Evolutionary conservation across 2,888 invertebrate genomes (phyloP), one percentile per base, ranked within the genome.

Genomic region (Lochmaea crataegi): DNA sequence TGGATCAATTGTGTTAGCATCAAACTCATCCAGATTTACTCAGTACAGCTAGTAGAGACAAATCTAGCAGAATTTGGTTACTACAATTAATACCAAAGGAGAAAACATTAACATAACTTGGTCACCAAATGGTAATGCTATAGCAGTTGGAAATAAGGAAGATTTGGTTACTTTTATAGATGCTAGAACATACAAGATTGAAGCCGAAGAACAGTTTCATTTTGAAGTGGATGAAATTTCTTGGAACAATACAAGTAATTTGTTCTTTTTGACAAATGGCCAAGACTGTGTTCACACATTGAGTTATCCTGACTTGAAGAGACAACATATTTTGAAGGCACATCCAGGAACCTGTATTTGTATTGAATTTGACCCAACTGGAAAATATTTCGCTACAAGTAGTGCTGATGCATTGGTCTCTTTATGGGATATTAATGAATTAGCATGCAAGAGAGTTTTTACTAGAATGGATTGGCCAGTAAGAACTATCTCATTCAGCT

Each of bases 71-170:
- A 64, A 94, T 99, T 81, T 99, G 99, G 99, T 94, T 0, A 94
- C 96, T 0, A 94, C 93, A 4, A 95, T 98, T 70, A 91, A 92
- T 69, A 98, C 98, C 0, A 97, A 97, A 88, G 98, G 98, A 0
- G 98, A 99, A 87, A 99, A 99, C 86, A 98, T 99, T 66, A 99
- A 98, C 84, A 97, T 99, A 75, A 95, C 97, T 0, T 99, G 99
- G 99, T 96, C 99, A 0, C 98, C 98, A 0, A 96, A 98, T 86
- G 99, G 98, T 3, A 94, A 94, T 81, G 96, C 97, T 0, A 97
- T 99, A 75, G 98, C 98, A 0, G 98, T 98, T 0, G 99, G 98
- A 0, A 99, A 99, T 87, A 99, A 99, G 85, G 98, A 98, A 84
- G 99, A 99, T 86, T 89, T 98, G 0, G 95, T 99, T 2, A 96